Evolutionary conservation across 2,888 invertebrate species (phyloP).

Genomic region (Gastracanthus pulcherrimus): DNA sequence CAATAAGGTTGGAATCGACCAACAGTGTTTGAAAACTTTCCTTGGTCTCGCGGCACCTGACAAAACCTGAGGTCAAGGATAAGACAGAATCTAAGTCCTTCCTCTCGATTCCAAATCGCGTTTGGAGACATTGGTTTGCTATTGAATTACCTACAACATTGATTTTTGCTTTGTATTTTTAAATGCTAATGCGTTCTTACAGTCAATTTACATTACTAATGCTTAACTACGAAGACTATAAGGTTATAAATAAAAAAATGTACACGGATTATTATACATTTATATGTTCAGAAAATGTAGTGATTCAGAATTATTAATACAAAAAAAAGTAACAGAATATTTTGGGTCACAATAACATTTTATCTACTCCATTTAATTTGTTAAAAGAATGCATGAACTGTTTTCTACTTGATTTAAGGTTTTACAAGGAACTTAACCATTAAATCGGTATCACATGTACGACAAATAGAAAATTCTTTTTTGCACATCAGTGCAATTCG

Average conservation of each 20-base stretch:
- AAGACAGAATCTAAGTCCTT: constrained; percentile 65
- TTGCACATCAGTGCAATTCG: not conserved
- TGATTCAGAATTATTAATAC: not conserved
- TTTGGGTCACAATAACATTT: too few relatives aligned
- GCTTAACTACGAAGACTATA: too few relatives aligned
- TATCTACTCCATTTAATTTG: too few relatives aligned
- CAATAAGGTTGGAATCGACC: constrained; percentile 60
- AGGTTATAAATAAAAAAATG: not conserved
- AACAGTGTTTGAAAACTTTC: constrained; percentile 65
- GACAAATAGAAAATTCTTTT: not conserved
- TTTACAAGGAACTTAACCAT: too few relatives aligned
- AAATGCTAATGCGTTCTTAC: too few relatives aligned
- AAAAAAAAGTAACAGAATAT: too few relatives aligned
- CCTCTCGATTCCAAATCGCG: constrained; percentile 62
- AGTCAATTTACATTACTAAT: too few relatives aligned
- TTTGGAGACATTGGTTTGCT: constrained; percentile 65
- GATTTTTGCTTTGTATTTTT: constrained; percentile 40
- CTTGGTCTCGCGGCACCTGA: constrained; percentile 65
- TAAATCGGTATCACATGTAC: too few relatives aligned
- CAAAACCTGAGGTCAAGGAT: constrained; percentile 63
- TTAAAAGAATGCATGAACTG: too few relatives aligned
- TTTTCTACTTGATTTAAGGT: too few relatives aligned
- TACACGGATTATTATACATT: not conserved
- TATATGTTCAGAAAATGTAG: not conserved
- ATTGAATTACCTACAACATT: constrained; percentile 63